Evolutionary conservation across 2,113 vertebrate genomes (phyloP), one percentile per base, ranked within the genome.

Genomic region (Alosa alosa): DNA sequence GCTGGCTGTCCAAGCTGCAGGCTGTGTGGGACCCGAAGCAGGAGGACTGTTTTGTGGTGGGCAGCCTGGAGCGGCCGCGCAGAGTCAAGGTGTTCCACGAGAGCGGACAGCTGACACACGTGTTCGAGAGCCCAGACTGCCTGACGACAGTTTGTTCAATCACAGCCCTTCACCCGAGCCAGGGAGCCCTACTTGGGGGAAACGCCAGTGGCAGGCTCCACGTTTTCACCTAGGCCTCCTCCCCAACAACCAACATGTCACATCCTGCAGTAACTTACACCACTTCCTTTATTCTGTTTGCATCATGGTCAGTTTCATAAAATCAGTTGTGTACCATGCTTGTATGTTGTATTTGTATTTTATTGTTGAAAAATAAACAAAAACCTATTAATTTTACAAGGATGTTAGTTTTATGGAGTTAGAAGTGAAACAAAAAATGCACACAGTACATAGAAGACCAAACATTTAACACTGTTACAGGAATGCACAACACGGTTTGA

Each of bases 11-110:
- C 0, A 93, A 95, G 84, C 94, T 97, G 49, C 92, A 92, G n/a
- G 97, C 97, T 0, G 25, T 95, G 0, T 99, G 97, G 98, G 97
- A 99, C 92, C 97, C 97, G 17, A 97, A 96, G 49, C 94, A 88
- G 89, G 96, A 98, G 15, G 94, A 96, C 22, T 98, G 96, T 89
- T 93, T 98, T 17, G 90, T 95, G 20, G 94, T 97, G 84, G 97
- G 97, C 84, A 96, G 95, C 78, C 88, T 96, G 96, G 86, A 81
- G 0, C 91, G 83, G 6, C 96, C 96, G 0, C 88, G 96, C 0
- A 91, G 82, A 13, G 92, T 98, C 0, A 47, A 96, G 20, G 88
- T 97, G 55, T 97, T 95, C 92, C 96, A 95, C 0, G 95, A 96
- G 83, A 95, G 91, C 0, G 97, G 98, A 0, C 20, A 84, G 0